phyloP scores from a whole-genome alignment of 37 sponge, comb jelly and placozoan species.

The Amphimedon queenslandica region DNA sequence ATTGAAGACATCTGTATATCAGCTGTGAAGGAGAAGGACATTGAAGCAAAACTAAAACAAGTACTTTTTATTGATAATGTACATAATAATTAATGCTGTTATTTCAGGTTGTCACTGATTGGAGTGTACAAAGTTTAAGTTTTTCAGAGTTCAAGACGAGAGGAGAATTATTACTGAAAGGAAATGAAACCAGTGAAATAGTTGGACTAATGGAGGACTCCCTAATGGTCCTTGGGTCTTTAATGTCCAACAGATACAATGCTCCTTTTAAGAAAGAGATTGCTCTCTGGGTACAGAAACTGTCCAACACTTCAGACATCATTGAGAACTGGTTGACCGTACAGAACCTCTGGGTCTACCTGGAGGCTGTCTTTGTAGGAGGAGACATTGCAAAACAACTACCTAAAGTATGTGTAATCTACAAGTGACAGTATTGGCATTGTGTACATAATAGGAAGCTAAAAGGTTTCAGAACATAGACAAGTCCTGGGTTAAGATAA shows the following conservation, averaged over 20 bases:
- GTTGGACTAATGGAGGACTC: conserved; percentile 97
- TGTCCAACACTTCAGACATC: conserved; percentile 94
- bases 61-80: too few species aligned
- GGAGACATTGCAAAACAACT: conserved; percentile 99
- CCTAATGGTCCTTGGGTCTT: conserved; percentile 94
- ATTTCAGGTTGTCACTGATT: conserved; percentile 75
- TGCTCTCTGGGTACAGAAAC: conserved; percentile 90
- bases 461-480: conserved; percentile 89
- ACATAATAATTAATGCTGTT: too few species aligned
- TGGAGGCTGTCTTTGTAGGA: conserved; percentile 99
- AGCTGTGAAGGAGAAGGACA: conserved; percentile 98
- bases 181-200: conserved; percentile 84
- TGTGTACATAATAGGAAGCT: conserved; percentile 59
- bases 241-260: conserved; percentile 98
- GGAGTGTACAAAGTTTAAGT: conserved; percentile 72
- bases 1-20: conserved; percentile 95
- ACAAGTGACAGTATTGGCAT: not conserved
- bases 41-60: conserved; percentile 93
- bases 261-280: conserved; percentile 96
- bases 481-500: conserved; percentile 98
- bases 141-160: conserved; percentile 87
- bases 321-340: conserved; percentile 98
- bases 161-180: conserved; percentile 91
- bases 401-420: conserved; percentile 66
- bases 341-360: conserved; percentile 98